Percentiles rank a stretch among this genome's conserved stretches.
Conservation (phyloP, 2,113 vertebrate genomes). For the Echinops telfairi region DNA sequence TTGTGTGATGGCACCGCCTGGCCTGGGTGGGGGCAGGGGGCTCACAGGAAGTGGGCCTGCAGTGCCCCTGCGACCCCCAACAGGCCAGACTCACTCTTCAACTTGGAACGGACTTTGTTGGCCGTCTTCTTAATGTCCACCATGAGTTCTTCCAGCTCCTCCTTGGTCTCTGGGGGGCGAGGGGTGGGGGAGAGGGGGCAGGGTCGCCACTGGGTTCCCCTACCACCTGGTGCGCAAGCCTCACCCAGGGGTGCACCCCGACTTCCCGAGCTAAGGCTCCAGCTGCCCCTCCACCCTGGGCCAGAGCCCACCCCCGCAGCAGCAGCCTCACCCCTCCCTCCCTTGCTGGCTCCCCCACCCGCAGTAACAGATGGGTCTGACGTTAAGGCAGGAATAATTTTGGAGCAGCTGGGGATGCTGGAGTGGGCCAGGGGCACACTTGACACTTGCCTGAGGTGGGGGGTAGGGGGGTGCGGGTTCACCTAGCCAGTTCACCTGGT, state of each 20-base stretch:
- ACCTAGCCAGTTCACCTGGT: slow-evolving; percentile 35
- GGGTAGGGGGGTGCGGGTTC: background rate
- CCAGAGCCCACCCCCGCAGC: background rate
- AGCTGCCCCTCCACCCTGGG: background rate
- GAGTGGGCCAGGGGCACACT: slow-evolving; percentile 40
- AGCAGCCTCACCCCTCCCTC: slow-evolving; percentile 37
- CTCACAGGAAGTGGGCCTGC: background rate
- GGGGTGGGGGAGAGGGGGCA: background rate
- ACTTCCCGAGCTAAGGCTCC: background rate
- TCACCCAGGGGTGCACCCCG: background rate
- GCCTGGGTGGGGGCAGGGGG: too few relatives aligned
- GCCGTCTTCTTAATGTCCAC: slow-evolving; percentile 98
- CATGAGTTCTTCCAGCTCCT: slow-evolving; percentile 96
- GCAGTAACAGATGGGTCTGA: slow-evolving; percentile 77
- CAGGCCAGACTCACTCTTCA: slow-evolving; percentile 94
- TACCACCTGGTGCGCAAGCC: background rate
- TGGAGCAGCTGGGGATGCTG: slow-evolving; percentile 68
- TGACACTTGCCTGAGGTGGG: background rate
- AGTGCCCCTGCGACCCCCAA: background rate
- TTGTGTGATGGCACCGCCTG: too few relatives aligned
- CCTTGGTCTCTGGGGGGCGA: slow-evolving; percentile 93
- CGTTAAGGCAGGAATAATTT: slow-evolving; percentile 77
- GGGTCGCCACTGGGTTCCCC: background rate
- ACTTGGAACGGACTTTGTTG: slow-evolving; percentile 97
- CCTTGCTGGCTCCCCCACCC: slow-evolving; percentile 31